Base-by-base conservation (phyloP, 2,888 invertebrate genomes). In the Acrocera orbiculus region DNA sequence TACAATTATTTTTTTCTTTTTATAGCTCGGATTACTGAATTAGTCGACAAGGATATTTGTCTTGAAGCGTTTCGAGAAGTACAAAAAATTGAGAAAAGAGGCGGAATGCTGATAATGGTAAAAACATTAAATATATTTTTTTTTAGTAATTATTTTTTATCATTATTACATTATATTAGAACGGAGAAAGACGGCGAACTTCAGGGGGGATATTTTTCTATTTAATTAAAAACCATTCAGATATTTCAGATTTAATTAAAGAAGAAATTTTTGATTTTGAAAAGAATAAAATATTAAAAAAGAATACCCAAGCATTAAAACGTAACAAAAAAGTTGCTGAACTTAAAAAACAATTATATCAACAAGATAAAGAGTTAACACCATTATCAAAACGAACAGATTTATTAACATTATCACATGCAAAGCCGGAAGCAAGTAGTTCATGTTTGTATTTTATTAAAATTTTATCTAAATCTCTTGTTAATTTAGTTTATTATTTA, bases 141-240 rank as follows among this genome's bases (percentile, higher is more conserved):
- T 27, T 34, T 29, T 11, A 36, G 25, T 20, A 27, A 6, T 27
- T 30, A 4, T 33, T 27, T 20, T n/a, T n/a, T 33, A 29, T 39
- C 11, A 22, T 24, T 23, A 26, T 7, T 30, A 30, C 4, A 17
- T 14, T 36, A 3, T 34, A n/a, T 7, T 30, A 58, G 58, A 82
- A 83, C 58, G 77, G 79, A 29, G 69, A 68, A 6, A 69, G 89
- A 34, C 70, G 87, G 33, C 68, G 89, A 42, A 89, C 87, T 5
- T 76, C 87, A 0, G 89, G 89, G 9, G 89, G 89, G 15, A 73
- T 89, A 27, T 89, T 76, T 57, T 65, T 90, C 27, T 80, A 76
- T 53, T 62, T 87, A n/a, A 60, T 87, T 15, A 80, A 82, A 54
- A 69, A 73, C 40, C 73, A 80, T 43, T 65, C 68, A 31, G 67